These are phyloP conservation scores for Mesembrinibis cayennensis DNA, from an alignment of 2,113 vertebrate species.

Conservation along the genomic window DNA sequence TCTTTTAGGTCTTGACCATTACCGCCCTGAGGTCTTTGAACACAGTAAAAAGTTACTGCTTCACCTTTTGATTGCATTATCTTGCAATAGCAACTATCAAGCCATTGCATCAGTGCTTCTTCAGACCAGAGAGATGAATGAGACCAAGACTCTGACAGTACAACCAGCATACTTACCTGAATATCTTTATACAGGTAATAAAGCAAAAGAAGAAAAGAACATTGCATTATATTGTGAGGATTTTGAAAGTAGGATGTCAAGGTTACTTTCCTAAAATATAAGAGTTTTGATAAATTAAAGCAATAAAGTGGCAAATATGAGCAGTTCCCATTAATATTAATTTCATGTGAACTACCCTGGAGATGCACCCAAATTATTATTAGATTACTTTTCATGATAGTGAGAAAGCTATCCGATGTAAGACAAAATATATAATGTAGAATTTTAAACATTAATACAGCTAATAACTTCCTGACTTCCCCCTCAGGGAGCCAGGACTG, in stretches of 20 bases:
- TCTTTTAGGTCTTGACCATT: conserved; percentile 92
- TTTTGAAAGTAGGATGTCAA: background rate
- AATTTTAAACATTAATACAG: background rate
- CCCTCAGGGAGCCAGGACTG: background rate
- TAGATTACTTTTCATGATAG: background rate
- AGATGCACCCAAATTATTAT: background rate
- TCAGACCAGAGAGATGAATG: conserved; percentile 91
- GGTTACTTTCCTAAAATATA: background rate
- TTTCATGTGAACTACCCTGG: background rate
- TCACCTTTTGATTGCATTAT: conserved; percentile 92
- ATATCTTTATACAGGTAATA: conserved; percentile 89
- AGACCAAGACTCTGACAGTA: conserved; percentile 92
- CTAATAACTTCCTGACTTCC: background rate
- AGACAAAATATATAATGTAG: background rate
- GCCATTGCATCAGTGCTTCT: conserved; percentile 93
- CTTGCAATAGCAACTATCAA: conserved; percentile 95
- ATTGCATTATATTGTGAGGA: background rate
- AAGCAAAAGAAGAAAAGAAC: background rate
- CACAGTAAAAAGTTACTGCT: conserved; percentile 96
- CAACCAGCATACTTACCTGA: conserved; percentile 90
- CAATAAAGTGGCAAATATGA: background rate
- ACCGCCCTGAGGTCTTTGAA: conserved; percentile 95
- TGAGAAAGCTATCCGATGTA: background rate
- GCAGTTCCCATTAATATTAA: background rate
- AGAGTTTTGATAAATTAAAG: background rate